Percentiles rank a stretch among this genome's conserved stretches.
Conservation (phyloP, 2,113 vertebrate species). For the pig (Sus scrofa) region T2T-Sscrofa CM000816.6:15726501-15727000, state of each 20-base stretch:
- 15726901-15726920: not conserved
- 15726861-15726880: rapidly evolving
- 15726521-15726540: not conserved
- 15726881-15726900: not conserved
- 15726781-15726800: not conserved
- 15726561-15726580: not conserved
- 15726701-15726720: not conserved
- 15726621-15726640: not conserved
- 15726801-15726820: too few species aligned
- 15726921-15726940: too few species aligned
- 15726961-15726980: not conserved
- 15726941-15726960: not conserved
- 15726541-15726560: not conserved
- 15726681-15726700: not conserved
- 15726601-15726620: not conserved
- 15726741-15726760: not conserved
- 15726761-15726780: not conserved
- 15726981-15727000: not conserved
- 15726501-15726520: not conserved
- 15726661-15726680: not conserved
- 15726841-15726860: not conserved
- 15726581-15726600: not conserved
- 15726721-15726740: not conserved
- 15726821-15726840: not conserved
- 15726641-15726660: not conserved